Evolutionary conservation across 2,113 vertebrate genomes (phyloP).

Genomic region (Nansenia antarctica): DNA sequence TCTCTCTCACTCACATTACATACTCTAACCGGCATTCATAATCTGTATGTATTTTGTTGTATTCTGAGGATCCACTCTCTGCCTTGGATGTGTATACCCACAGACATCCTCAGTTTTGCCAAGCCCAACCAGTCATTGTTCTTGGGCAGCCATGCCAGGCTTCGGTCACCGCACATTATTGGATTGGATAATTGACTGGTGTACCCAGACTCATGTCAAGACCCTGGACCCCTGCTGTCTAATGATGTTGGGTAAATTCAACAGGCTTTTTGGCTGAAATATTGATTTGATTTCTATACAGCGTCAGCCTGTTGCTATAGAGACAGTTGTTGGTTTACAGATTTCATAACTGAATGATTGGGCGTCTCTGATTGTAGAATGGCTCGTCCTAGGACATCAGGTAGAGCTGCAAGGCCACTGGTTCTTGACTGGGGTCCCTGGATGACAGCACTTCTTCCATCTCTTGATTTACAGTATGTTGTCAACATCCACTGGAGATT

Average conservation of each 20-base stretch:
- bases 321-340: background rate
- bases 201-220: background rate
- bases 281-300: background rate
- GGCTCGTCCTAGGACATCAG: background rate
- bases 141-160: background rate
- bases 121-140: slow-evolving; percentile 42
- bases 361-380: background rate
- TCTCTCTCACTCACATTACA: slow-evolving; percentile 13
- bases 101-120: slow-evolving; percentile 37
- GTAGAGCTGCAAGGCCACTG: background rate
- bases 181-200: background rate
- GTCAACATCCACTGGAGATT: slow-evolving; percentile 25
- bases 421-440: background rate
- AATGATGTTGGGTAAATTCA: background rate
- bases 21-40: background rate
- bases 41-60: slow-evolving; percentile 47
- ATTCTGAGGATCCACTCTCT: slow-evolving; percentile 52
- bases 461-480: slow-evolving; percentile 34
- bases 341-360: background rate
- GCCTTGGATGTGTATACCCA: slow-evolving; percentile 6
- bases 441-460: slow-evolving; percentile 5
- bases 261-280: background rate
- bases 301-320: background rate
- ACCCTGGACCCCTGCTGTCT: background rate
- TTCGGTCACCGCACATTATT: background rate